These are phyloP conservation scores for Watsonalla cultraria DNA, from an alignment of 2,888 invertebrate genomes.

Conservation along the genomic window DNA sequence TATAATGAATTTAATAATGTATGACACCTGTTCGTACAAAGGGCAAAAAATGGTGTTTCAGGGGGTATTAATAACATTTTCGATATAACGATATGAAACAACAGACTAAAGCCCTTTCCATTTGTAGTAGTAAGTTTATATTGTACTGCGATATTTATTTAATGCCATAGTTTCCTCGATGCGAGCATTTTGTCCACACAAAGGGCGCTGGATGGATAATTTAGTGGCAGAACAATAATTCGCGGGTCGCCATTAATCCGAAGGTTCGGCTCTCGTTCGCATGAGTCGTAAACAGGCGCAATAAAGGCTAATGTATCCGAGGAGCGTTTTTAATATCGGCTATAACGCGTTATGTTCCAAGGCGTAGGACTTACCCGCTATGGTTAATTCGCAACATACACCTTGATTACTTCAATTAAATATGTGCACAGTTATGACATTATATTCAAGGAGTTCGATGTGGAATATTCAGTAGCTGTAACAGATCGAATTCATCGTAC, in stretches of 20 bases:
- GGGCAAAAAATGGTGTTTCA: too few relatives aligned
- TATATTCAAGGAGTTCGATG: not conserved
- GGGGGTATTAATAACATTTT: too few relatives aligned
- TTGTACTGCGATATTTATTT: not conserved
- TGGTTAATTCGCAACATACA: conserved; percentile 1
- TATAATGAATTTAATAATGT: too few relatives aligned
- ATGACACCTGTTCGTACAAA: too few relatives aligned
- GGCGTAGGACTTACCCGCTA: not conserved
- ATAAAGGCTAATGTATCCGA: conserved; percentile 28
- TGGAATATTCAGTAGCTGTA: not conserved
- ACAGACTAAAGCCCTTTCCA: not conserved
- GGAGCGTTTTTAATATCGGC: conserved; percentile 24
- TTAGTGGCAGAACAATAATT: conserved; percentile 32
- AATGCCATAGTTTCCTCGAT: conserved; percentile 1
- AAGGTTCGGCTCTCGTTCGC: conserved; percentile 15
- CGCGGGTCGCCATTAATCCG: conserved; percentile 26
- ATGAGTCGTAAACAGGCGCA: conserved; percentile 23
- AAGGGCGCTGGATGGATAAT: conserved; percentile 23
- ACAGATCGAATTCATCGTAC: too few relatives aligned
- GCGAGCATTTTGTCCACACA: conserved; percentile 11
- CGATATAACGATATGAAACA: too few relatives aligned
- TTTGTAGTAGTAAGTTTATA: not conserved
- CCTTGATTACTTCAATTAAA: not conserved
- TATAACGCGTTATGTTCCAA: conserved; percentile 15
- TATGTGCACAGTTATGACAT: not conserved